Evolutionary conservation across 2,888 invertebrate species (phyloP), one percentile per base, ranked within the genome.

Genomic region (Subacronicta megacephala): DNA sequence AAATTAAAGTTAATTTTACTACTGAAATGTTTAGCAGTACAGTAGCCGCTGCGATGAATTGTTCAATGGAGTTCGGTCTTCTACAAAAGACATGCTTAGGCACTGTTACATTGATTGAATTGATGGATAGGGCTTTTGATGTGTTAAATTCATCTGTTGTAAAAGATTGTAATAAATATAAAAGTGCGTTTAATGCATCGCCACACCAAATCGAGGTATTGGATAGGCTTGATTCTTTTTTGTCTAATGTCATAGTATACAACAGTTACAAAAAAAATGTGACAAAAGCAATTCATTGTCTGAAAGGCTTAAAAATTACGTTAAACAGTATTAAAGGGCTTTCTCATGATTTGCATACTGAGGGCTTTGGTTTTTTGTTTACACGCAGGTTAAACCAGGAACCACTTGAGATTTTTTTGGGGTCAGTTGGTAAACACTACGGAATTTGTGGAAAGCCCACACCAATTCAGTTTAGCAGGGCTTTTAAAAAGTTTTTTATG

Each of bases 151-250:
- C 31, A n/a, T 31, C 31, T n/a, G n/a, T n/a, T n/a, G n/a, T 6
- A 31, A 31, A 31, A 1, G 31, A 31, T 31, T 7, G 7, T n/a
- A 31, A 31, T 31, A 31, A 31, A 31, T 31, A 31, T n/a, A 31
- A 31, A 31, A n/a, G 4, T 31, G 31, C 31, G 0, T 31, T 31
- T 31, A n/a, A n/a, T n/a, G 31, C 31, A n/a, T n/a, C 6, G 2
- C 31, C 31, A 31, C 4, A 31, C n/a, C 31, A 31, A n/a, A n/a
- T 31, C n/a, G 31, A 31, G n/a, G 31, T 31, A 31, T 31, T 31
- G 6, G 31, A 31, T 6, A 6, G n/a, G 31, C 31, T 31, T n/a
- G 31, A 31, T 31, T 31, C 12, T n/a, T 31, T 31, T 31, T 31
- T 31, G n/a, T 31, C n/a, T n/a, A 31, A 31, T 31, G 31, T 31